These are phyloP conservation scores for Muscicapa comitata DNA, from an alignment of 2,797 vertebrate genomes.

Conservation along the genomic window DNA sequence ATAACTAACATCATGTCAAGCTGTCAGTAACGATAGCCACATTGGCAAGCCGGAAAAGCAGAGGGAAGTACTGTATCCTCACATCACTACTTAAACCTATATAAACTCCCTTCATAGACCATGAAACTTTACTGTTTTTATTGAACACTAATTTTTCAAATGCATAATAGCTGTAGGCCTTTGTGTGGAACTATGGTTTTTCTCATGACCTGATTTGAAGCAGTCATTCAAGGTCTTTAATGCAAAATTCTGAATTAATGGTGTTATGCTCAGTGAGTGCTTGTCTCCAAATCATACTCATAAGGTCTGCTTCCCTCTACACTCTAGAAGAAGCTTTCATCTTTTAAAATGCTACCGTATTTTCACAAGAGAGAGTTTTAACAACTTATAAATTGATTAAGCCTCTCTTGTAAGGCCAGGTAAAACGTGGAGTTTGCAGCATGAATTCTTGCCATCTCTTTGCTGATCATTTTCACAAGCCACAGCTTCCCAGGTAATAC, in stretches of 20 bases:
- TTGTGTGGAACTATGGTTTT: neutral
- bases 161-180: neutral
- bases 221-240: neutral
- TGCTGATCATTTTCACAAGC: neutral
- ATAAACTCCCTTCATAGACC: constrained; percentile 9
- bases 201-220: neutral
- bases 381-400: neutral
- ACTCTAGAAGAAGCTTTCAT: neutral
- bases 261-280: neutral
- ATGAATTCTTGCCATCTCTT: neutral
- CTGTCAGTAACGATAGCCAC: constrained; percentile 68
- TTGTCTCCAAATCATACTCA: neutral
- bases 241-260: neutral
- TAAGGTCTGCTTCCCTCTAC: neutral
- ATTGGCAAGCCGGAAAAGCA: constrained; percentile 58
- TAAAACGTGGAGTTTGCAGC: neutral
- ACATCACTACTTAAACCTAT: constrained; percentile 33
- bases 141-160: constrained; percentile 31
- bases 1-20: constrained; percentile 67
- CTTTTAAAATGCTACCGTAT: neutral
- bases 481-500: neutral
- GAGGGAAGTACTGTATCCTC: constrained; percentile 17
- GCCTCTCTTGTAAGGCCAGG: neutral
- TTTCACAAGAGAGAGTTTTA: neutral
- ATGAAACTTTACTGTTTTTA: constrained; percentile 10